A percentile compares a stretch with the other conserved stretches of the same genome.
Conservation (phyloP, 2,888 invertebrate genomes). For the Pyrochroa serraticornis region DNA sequence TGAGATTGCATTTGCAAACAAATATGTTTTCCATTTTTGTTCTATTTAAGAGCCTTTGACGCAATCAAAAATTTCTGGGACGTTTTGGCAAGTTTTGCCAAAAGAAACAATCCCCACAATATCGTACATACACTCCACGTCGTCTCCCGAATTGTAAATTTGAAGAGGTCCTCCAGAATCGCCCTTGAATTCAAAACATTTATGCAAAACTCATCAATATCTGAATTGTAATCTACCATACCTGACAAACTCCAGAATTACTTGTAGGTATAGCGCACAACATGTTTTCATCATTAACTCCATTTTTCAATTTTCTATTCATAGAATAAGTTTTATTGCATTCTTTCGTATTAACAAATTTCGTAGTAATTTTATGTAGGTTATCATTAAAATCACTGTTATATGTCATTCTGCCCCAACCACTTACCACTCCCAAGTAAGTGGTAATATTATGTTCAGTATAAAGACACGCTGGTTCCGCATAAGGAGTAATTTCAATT, state of each 20-base stretch:
- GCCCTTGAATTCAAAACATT: conserved; percentile 40
- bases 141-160: conserved; percentile 37
- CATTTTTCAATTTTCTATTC: no score
- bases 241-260: conserved; percentile 58
- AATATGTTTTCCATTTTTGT: no score
- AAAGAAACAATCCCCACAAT: conserved; percentile 60
- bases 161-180: conserved; percentile 71
- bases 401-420: conserved; percentile 58
- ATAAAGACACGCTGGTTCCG: conserved; percentile 59
- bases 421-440: conserved; percentile 54
- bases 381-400: conserved; percentile 47
- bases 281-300: no score
- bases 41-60: conserved; percentile 58
- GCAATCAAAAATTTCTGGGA: conserved; percentile 61
- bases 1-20: no score
- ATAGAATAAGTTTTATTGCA: conserved; percentile 53
- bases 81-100: conserved; percentile 58
- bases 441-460: conserved; percentile 31
- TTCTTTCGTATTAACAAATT: conserved; percentile 45
- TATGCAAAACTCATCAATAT: not conserved
- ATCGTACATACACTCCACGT: conserved; percentile 58
- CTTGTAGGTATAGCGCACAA: no score
- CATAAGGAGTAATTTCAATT: conserved; percentile 52
- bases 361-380: conserved; percentile 61
- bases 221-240: conserved; percentile 36